phyloP scores from a whole-genome alignment of 2,113 vertebrate genomes.

The Ursus arctos region DNA sequence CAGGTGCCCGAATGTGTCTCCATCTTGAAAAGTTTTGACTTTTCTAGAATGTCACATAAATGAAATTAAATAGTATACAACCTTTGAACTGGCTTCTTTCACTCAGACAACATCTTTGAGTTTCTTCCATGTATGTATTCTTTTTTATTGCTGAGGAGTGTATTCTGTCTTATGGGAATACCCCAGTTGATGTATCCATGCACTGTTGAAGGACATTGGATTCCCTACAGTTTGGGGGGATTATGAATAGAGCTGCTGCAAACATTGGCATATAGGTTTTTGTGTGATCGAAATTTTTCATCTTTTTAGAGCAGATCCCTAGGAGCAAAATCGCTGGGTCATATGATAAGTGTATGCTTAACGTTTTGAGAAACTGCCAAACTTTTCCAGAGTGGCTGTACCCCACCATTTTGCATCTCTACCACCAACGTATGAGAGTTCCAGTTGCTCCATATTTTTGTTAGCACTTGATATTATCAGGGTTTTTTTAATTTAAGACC shows the following conservation, averaged over 20 bases:
- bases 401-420: background rate
- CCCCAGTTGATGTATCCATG: background rate
- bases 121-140: background rate
- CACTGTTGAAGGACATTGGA: background rate
- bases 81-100: background rate
- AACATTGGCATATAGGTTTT: background rate
- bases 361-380: background rate
- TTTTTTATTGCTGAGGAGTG: background rate
- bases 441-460: background rate
- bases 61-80: background rate
- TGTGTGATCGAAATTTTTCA: background rate
- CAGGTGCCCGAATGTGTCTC: background rate
- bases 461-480: background rate
- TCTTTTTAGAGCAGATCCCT: background rate
- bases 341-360: background rate
- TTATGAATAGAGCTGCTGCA: constrained; percentile 1
- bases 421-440: background rate
- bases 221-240: background rate
- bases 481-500: background rate
- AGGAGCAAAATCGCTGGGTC: background rate
- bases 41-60: background rate
- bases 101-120: background rate
- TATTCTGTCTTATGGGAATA: background rate
- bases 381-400: background rate
- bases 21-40: background rate